Evolutionary conservation across 2,113 vertebrate genomes (phyloP).

Genomic region (Cryptotis parvus): DNA sequence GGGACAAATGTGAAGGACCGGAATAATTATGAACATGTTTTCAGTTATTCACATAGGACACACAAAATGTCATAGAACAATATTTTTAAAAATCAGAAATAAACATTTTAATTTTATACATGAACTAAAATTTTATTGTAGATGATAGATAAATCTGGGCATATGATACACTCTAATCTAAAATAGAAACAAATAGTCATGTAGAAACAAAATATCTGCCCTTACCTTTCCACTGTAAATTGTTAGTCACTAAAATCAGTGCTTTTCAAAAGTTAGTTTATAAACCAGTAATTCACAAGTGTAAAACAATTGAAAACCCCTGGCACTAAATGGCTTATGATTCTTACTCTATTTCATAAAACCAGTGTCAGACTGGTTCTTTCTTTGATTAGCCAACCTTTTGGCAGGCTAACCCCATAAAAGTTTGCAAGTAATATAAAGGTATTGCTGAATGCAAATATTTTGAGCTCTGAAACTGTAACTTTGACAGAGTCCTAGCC

Average conservation of each 20-base stretch:
- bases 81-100: neutral
- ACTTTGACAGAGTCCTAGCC: conserved; percentile 64
- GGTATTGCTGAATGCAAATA: conserved; percentile 63
- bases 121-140: conserved; percentile 1
- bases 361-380: neutral
- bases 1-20: neutral
- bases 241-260: neutral
- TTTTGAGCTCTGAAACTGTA: conserved; percentile 56
- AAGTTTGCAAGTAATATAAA: conserved; percentile 69
- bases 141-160: neutral
- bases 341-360: conserved; percentile 38
- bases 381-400: conserved; percentile 52
- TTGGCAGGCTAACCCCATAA: conserved; percentile 36
- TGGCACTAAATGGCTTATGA: neutral
- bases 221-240: neutral
- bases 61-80: neutral
- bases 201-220: neutral
- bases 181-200: neutral
- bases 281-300: no score
- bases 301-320: no score
- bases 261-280: no score
- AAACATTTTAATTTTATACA: neutral
- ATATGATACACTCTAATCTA: conserved; percentile 5
- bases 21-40: neutral
- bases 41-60: neutral